Percentiles rank a stretch among this genome's conserved stretches.
Evolutionary conservation across 1,140 invertebrate species (phyloP).

Genomic region (Drosophila virilis): DNA sequence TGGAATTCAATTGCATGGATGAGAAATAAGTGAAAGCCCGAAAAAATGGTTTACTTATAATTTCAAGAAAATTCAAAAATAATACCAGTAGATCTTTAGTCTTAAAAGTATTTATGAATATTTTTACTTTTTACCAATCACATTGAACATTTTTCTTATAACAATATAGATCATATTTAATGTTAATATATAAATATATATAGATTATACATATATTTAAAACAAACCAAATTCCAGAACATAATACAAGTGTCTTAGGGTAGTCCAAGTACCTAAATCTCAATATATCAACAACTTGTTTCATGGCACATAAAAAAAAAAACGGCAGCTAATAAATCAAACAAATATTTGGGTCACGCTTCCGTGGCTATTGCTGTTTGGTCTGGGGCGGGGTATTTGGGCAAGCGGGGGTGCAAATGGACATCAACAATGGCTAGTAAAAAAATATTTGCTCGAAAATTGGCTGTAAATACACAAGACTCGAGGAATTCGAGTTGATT

Average conservation of each 20-base stretch:
- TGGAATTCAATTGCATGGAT: too few relatives aligned
- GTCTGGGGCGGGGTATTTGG: background rate
- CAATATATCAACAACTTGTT: constrained; percentile 52
- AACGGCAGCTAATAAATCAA: constrained; percentile 76
- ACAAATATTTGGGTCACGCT: constrained; percentile 82
- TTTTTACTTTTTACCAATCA: too few relatives aligned
- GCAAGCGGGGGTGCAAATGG: constrained; percentile 58
- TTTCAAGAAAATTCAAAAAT: too few relatives aligned
- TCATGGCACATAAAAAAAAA: constrained; percentile 47
- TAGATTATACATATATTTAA: background rate
- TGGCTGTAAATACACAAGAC: constrained; percentile 67
- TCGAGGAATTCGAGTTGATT: constrained; percentile 59
- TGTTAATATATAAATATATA: background rate
- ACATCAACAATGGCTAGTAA: constrained; percentile 58
- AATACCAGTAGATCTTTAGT: too few relatives aligned
- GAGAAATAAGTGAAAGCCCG: too few relatives aligned
- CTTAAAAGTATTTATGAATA: too few relatives aligned
- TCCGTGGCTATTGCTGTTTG: constrained; percentile 47
- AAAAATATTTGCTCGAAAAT: constrained; percentile 79
- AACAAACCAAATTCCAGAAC: background rate
- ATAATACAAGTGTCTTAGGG: constrained; percentile 29
- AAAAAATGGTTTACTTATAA: too few relatives aligned
- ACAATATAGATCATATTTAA: too few relatives aligned
- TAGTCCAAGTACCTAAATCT: constrained; percentile 22
- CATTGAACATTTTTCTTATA: too few relatives aligned